Evolutionary conservation across 2,797 vertebrate genomes (phyloP).

Genomic region (Rhinophrynus dorsalis): DNA sequence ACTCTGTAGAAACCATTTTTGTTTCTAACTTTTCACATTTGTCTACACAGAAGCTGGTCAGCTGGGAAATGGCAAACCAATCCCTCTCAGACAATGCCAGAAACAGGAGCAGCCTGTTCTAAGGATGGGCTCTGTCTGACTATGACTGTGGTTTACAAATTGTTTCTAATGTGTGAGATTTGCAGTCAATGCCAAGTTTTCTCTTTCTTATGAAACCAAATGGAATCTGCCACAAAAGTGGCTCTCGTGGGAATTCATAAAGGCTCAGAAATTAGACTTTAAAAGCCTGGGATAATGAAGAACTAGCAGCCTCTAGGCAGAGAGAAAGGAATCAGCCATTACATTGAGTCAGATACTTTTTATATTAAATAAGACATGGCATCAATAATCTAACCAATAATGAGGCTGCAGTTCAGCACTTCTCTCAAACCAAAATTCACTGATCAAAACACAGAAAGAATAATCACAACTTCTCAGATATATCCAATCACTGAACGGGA

Average conservation of each 20-base stretch:
- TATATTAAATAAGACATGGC: slow-evolving; percentile 20
- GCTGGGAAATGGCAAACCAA: slow-evolving; percentile 70
- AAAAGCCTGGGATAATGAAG: slow-evolving; percentile 57
- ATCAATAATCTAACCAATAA: neutral
- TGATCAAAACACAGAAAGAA: too few relatives aligned
- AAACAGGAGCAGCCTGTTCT: slow-evolving; percentile 70
- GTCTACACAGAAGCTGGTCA: slow-evolving; percentile 71
- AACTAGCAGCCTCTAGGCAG: slow-evolving; percentile 51
- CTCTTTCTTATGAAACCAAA: slow-evolving; percentile 68
- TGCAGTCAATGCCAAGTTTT: slow-evolving; percentile 65
- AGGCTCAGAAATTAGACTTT: slow-evolving; percentile 60
- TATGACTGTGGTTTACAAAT: slow-evolving; percentile 66
- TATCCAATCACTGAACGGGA: too few relatives aligned
- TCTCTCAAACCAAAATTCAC: neutral
- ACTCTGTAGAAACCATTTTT: slow-evolving; percentile 73
- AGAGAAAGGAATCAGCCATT: slow-evolving; percentile 56
- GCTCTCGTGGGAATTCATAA: slow-evolving; percentile 62
- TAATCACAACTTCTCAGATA: too few relatives aligned
- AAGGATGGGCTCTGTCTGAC: slow-evolving; percentile 60
- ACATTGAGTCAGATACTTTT: neutral
- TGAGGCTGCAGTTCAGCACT: neutral
- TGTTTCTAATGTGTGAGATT: slow-evolving; percentile 68
- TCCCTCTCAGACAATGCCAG: slow-evolving; percentile 65
- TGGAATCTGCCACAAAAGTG: slow-evolving; percentile 70
- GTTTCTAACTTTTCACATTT: slow-evolving; percentile 80